phyloP scores from a whole-genome alignment of 2,113 vertebrate species.

The Jacana jacana region DNA sequence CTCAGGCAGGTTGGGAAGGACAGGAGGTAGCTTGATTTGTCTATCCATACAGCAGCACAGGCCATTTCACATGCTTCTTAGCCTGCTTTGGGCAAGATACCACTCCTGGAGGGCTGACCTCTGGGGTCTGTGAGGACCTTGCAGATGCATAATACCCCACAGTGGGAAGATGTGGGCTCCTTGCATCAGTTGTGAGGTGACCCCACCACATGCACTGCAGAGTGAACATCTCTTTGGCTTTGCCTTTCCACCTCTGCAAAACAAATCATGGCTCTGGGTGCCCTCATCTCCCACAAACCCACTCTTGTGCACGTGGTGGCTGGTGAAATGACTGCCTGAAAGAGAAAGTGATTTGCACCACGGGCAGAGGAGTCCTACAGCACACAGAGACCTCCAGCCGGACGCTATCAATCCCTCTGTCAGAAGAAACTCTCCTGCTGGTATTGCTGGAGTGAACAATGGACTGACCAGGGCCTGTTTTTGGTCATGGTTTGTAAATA shows the following conservation, averaged over 20 bases:
- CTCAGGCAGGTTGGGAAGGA: background rate
- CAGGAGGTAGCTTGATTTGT: accelerated
- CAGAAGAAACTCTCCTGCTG: background rate
- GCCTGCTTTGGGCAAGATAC: background rate
- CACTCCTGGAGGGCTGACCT: too few species aligned
- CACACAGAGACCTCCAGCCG: background rate
- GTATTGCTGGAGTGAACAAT: background rate
- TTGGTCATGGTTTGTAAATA: background rate
- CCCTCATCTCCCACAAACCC: background rate
- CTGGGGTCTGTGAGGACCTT: background rate
- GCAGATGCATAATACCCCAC: background rate
- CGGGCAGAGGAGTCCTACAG: background rate
- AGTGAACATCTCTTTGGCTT: background rate
- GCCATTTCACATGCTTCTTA: background rate
- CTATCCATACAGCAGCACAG: background rate
- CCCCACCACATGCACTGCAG: accelerated
- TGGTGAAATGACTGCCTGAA: background rate
- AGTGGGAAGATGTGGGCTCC: background rate
- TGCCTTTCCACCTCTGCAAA: background rate
- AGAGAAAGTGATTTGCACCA: background rate
- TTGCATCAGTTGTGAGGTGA: background rate
- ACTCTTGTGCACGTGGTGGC: accelerated
- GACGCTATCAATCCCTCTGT: background rate
- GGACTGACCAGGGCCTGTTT: background rate
- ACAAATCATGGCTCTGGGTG: accelerated